These are phyloP conservation scores for Tuta absoluta DNA, from an alignment of 2,888 invertebrate species.

Conservation along the genomic window DNA sequence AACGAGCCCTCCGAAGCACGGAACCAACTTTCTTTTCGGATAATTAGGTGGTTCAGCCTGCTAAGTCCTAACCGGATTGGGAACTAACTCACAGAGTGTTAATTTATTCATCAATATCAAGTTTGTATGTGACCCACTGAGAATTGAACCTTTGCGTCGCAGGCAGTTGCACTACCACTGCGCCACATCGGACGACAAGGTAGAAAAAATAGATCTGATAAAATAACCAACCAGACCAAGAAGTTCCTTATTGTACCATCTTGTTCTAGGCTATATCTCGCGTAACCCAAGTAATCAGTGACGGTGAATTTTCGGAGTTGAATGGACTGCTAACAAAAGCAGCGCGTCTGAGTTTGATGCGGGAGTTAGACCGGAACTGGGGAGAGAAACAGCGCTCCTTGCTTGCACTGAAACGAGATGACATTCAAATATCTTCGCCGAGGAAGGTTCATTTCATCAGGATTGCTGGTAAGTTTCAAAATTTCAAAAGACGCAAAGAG, in stretches of 20 bases:
- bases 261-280: conserved; percentile 67
- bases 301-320: conserved; percentile 60
- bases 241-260: conserved; percentile 11
- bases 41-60: no score
- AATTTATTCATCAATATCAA: no score
- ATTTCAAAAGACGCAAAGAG: neutral
- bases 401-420: conserved; percentile 59
- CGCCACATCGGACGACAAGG: no score
- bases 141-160: no score
- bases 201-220: no score
- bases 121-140: no score
- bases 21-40: no score
- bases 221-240: neutral
- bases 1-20: no score
- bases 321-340: conserved; percentile 72
- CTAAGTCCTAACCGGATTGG: no score
- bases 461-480: conserved; percentile 61
- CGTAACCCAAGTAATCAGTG: conserved; percentile 69
- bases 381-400: conserved; percentile 60
- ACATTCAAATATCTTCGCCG: conserved; percentile 74
- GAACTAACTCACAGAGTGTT: no score
- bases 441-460: conserved; percentile 74
- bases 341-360: conserved; percentile 63
- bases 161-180: no score
- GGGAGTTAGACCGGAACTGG: conserved; percentile 74